phyloP scores from a whole-genome alignment of 2,888 invertebrate genomes.

The Leucophenga maculata region DNA sequence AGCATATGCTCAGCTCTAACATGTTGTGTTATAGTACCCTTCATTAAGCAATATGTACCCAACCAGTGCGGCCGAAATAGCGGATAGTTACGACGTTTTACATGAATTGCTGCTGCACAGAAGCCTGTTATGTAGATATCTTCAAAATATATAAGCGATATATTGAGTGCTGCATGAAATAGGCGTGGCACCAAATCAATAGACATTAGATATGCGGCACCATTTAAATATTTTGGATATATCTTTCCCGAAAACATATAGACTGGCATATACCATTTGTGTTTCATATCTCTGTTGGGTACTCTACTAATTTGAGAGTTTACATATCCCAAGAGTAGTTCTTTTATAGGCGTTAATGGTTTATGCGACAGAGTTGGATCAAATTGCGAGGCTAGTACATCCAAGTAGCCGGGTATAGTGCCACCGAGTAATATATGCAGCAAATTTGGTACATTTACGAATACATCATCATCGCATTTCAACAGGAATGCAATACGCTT shows the following conservation, averaged over 20 bases:
- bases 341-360: constrained; percentile 62
- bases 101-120: constrained; percentile 76
- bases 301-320: constrained; percentile 80
- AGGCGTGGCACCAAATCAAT: constrained; percentile 78
- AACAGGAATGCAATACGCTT: constrained; percentile 78
- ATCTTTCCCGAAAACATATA: constrained; percentile 82
- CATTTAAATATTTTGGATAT: constrained; percentile 87
- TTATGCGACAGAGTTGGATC: constrained; percentile 14
- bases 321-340: constrained; percentile 81
- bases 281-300: constrained; percentile 81
- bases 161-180: constrained; percentile 79
- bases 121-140: constrained; percentile 86
- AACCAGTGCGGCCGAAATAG: constrained; percentile 75
- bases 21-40: constrained; percentile 75
- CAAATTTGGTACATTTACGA: constrained; percentile 83
- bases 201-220: constrained; percentile 85
- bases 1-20: constrained; percentile 74
- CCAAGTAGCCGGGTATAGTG: constrained; percentile 70
- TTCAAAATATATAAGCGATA: constrained; percentile 83
- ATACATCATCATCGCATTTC: constrained; percentile 91
- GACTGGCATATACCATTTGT: constrained; percentile 88
- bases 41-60: constrained; percentile 73
- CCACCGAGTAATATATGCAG: constrained; percentile 73
- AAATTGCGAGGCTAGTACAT: constrained; percentile 52
- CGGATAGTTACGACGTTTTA: constrained; percentile 78